Percentiles rank a stretch among this genome's conserved stretches.
phyloP scores from a whole-genome alignment of 2,888 invertebrate genomes.

The Leucozona laternaria region DNA sequence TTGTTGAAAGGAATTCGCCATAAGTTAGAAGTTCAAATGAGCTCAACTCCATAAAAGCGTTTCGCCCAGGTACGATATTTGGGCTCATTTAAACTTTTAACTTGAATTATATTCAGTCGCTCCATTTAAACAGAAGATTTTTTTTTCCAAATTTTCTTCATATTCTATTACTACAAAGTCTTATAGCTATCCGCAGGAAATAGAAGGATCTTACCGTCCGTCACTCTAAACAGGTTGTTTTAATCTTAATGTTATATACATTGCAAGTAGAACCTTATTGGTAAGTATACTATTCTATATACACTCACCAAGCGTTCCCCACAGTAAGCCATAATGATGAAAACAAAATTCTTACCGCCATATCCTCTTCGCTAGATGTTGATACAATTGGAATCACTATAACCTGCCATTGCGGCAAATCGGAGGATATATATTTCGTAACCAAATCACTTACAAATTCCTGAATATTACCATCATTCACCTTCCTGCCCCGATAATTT shows the following conservation, averaged over 20 bases:
- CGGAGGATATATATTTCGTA: slow-evolving; percentile 89
- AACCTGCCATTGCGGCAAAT: slow-evolving; percentile 92
- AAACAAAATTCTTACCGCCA: slow-evolving; percentile 57
- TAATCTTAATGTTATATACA: neutral
- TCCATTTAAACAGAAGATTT: no score
- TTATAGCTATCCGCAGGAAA: no score
- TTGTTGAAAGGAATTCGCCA: no score
- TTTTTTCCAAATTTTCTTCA: no score
- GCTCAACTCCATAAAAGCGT: no score
- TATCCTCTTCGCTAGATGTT: slow-evolving; percentile 51
- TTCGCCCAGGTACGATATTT: no score
- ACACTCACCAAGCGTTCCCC: neutral
- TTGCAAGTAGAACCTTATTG: neutral
- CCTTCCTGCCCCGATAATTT: slow-evolving; percentile 88
- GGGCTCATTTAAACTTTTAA: no score
- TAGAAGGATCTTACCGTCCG: no score
- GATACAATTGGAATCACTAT: slow-evolving; percentile 86
- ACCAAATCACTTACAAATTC: slow-evolving; percentile 91
- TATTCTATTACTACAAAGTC: no score
- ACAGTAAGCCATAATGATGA: neutral
- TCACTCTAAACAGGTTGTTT: no score
- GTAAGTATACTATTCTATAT: neutral
- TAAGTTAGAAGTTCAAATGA: no score
- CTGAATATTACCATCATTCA: slow-evolving; percentile 90
- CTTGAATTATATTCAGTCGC: no score